A percentile compares a stretch with the other conserved stretches of the same genome.
Conservation (phyloP, 2,113 vertebrate genomes). For the Ictalurus furcatus region DNA sequence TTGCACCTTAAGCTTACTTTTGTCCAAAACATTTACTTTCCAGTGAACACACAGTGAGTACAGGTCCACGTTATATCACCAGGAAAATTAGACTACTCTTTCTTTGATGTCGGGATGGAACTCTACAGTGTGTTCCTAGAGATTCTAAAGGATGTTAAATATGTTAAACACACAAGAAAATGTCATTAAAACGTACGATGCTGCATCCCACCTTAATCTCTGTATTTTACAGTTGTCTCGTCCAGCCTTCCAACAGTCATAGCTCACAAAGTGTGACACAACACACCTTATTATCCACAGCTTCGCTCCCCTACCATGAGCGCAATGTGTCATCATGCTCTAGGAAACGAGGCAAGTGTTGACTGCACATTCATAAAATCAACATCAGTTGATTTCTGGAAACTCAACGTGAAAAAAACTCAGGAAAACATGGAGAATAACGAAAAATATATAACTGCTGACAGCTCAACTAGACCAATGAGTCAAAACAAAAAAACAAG, state of each 20-base stretch:
- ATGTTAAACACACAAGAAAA: slow-evolving; percentile 78
- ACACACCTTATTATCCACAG: slow-evolving; percentile 72
- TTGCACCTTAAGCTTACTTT: not conserved
- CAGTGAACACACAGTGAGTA: not conserved
- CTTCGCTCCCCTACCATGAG: slow-evolving; percentile 54
- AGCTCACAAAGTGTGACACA: slow-evolving; percentile 75
- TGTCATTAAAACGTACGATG: slow-evolving; percentile 76
- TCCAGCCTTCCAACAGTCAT: slow-evolving; percentile 66
- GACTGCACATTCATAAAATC: slow-evolving; percentile 64
- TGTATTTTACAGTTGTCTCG: slow-evolving; percentile 58
- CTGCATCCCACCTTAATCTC: slow-evolving; percentile 64
- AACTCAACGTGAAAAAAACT: slow-evolving; percentile 57
- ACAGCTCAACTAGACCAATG: slow-evolving; percentile 67
- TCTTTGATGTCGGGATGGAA: slow-evolving; percentile 63
- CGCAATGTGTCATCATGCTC: slow-evolving; percentile 73
- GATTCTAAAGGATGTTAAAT: slow-evolving; percentile 76
- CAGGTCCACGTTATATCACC: not conserved
- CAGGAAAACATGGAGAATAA: slow-evolving; percentile 56
- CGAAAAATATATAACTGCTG: slow-evolving; percentile 39
- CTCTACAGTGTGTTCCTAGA: slow-evolving; percentile 66
- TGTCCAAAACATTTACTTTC: not conserved
- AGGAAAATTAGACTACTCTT: slow-evolving; percentile 16
- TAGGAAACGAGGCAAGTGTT: slow-evolving; percentile 68
- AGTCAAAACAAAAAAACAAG: slow-evolving; percentile 59
- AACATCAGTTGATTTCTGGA: slow-evolving; percentile 66